Evolutionary conservation across 2,888 invertebrate species (phyloP), one percentile per base, ranked within the genome.

Genomic region (Microctonus brassicae): DNA sequence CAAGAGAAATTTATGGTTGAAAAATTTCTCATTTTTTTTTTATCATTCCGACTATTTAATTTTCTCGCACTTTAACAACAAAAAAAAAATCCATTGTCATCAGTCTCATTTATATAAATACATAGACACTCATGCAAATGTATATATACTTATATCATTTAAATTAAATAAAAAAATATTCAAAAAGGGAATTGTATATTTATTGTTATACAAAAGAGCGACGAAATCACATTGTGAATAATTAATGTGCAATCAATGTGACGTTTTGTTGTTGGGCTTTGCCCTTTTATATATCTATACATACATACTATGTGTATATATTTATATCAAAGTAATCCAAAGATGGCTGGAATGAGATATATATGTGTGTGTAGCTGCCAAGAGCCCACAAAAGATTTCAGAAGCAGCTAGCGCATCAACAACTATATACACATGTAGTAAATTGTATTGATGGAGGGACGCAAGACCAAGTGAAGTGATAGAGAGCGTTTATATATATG

Each of bases 191-290:
- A n/a, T n/a, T n/a, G n/a, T n/a, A n/a, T n/a, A n/a, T n/a, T n/a
- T n/a, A n/a, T n/a, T n/a, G n/a, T n/a, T 10, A 36, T 11, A 36
- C 36, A 36, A 36, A 36, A 36, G 11, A 36, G 11, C 6, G 6
- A 47, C 9, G 26, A 57, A 26, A 57, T 57, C 10, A 55, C 53
- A 7, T 22, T 55, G 24, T 87, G 84, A 86, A 87, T 87, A 85
- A 87, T 87, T 87, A 83, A 86, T 85, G 79, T 81, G 83, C 83
- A 85, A 87, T 87, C 84, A 87, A 82, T 78, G 78, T 78, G 81
- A 75, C 80, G 79, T 82, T 82, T 81, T 78, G 77, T 77, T 36
- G 10, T 20, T 47, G 1, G 39, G n/a, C n/a, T 13, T 13, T 39
- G 39, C 13, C 2, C 13, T 39, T n/a, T n/a, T 17, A 17, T 47